Conservation (phyloP, 2,888 invertebrate genomes). For the Rugalucina vietnamica region DNA sequence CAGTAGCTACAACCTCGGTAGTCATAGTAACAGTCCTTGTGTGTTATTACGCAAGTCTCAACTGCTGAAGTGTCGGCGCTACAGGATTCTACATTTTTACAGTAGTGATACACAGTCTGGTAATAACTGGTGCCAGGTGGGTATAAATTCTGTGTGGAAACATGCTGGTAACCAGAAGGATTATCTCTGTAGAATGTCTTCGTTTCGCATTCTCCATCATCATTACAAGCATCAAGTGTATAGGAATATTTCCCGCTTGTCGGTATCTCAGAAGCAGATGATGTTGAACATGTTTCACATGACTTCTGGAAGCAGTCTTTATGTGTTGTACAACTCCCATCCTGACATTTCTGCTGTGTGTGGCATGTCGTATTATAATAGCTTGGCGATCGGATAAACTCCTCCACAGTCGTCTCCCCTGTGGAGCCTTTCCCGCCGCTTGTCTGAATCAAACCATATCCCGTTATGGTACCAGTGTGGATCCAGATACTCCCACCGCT, state of each 20-base stretch:
- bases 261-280: not conserved
- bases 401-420: conserved; percentile 20
- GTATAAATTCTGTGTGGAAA: not conserved
- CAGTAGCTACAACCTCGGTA: not conserved
- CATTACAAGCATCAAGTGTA: not conserved
- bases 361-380: conserved; percentile 34
- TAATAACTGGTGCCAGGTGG: not conserved
- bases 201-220: not conserved
- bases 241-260: not conserved
- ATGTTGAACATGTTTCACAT: not conserved
- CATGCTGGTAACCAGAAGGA: not conserved
- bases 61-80: not conserved
- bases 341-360: conserved; percentile 31
- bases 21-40: not conserved
- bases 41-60: not conserved
- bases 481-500: conserved; percentile 77
- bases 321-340: conserved; percentile 21
- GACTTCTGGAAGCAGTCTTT: not conserved
- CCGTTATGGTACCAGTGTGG: conserved; percentile 66
- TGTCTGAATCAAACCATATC: conserved; percentile 66
- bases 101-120: not conserved
- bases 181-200: not conserved
- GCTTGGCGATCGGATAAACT: conserved; percentile 34
- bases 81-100: not conserved
- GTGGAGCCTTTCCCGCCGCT: conserved; percentile 66